phyloP scores from a whole-genome alignment of 2,888 invertebrate genomes.

The Archaeoteleia sp. region DNA sequence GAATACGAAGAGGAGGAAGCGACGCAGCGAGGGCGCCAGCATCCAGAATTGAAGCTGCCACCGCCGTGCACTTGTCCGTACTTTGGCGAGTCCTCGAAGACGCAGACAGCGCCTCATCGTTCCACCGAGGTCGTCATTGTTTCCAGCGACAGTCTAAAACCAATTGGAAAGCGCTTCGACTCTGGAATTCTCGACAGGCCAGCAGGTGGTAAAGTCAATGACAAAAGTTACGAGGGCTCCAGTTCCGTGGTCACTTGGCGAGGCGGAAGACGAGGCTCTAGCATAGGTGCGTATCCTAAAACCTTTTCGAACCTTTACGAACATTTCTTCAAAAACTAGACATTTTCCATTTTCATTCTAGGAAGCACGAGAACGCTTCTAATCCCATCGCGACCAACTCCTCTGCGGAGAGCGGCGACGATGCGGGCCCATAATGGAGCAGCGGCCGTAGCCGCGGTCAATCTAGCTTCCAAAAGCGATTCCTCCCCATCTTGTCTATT shows the following conservation, averaged over 20 bases:
- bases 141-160: conserved; percentile 77
- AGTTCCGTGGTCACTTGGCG: conserved; percentile 83
- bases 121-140: conserved; percentile 78
- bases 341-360: conserved; percentile 9
- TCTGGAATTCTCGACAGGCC: conserved; percentile 60
- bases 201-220: conserved; percentile 77
- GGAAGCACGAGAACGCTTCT: conserved; percentile 77
- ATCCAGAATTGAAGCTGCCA: conserved; percentile 77
- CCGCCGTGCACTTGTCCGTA: conserved; percentile 89
- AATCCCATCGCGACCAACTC: conserved; percentile 70
- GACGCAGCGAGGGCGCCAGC: conserved; percentile 55
- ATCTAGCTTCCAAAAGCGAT: conserved; percentile 71
- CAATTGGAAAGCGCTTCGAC: conserved; percentile 54
- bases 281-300: conserved; percentile 81
- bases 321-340: not conserved
- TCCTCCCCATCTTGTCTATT: conserved; percentile 78
- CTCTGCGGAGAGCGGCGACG: conserved; percentile 79
- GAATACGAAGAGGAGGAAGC: conserved; percentile 63
- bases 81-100: conserved; percentile 82
- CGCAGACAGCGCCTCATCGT: conserved; percentile 69
- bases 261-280: conserved; percentile 81
- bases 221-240: conserved; percentile 71
- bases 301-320: conserved; percentile 4
- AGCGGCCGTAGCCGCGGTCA: conserved; percentile 61
- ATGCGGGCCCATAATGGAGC: conserved; percentile 77